These are phyloP conservation scores for Ectropis grisescens DNA, from an alignment of 1,140 invertebrate genomes.

Conservation along the genomic window DNA sequence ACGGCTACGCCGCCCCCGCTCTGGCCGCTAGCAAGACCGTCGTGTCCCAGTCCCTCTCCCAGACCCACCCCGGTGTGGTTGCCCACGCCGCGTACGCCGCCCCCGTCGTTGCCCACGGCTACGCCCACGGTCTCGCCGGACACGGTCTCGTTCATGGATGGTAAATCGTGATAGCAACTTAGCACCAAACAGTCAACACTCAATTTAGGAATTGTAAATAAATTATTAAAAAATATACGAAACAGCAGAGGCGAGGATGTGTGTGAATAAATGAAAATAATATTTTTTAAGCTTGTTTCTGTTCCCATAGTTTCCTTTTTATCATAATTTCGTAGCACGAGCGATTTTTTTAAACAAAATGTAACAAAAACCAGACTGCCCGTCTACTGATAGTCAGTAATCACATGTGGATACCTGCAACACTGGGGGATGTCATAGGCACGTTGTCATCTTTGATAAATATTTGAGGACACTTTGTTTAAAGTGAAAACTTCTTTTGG, in stretches of 20 bases:
- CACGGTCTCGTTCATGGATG: constrained; percentile 44
- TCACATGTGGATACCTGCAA: no score
- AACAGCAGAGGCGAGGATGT: constrained; percentile 59
- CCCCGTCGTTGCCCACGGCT: constrained; percentile 17
- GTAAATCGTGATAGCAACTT: constrained; percentile 59
- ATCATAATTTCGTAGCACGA: no score
- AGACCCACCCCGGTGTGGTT: constrained; percentile 44
- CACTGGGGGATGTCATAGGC: no score
- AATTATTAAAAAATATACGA: constrained; percentile 54
- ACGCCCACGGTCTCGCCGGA: constrained; percentile 27
- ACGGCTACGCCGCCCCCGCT: constrained; percentile 17
- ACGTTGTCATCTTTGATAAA: no score
- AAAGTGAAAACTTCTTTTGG: no score
- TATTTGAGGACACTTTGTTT: no score
- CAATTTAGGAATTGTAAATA: constrained; percentile 57
- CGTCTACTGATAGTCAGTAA: no score
- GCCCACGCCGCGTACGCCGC: no score
- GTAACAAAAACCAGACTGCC: no score
- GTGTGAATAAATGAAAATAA: constrained; percentile 64
- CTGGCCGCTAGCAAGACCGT: constrained; percentile 31
- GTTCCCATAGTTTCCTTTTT: no score
- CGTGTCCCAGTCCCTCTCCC: constrained; percentile 41
- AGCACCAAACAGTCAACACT: constrained; percentile 60
- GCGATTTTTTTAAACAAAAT: no score
- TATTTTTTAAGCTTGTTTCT: constrained; percentile 29